Evolutionary conservation across 2,797 vertebrate genomes (phyloP).

Genomic region (Denticeps clupeoides): DNA sequence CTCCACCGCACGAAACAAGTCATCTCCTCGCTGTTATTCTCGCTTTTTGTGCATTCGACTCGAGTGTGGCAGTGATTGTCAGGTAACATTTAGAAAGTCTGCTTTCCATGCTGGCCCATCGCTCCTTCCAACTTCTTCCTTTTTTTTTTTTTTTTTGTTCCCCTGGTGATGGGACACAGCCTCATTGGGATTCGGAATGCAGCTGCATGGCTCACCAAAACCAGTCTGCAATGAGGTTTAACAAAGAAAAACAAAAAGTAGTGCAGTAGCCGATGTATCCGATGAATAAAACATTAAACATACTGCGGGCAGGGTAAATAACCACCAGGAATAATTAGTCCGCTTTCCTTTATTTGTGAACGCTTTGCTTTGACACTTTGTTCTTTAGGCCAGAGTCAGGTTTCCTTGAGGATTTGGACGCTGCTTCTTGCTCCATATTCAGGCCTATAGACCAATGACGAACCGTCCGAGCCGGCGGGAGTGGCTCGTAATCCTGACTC

Average conservation of each 20-base stretch:
- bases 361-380: conserved; percentile 47
- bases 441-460: neutral
- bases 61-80: conserved; percentile 38
- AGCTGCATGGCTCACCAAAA: conserved; percentile 45
- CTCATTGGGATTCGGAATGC: conserved; percentile 56
- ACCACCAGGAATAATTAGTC: conserved; percentile 55
- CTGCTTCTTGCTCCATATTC: conserved; percentile 29
- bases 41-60: neutral
- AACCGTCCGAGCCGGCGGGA: neutral
- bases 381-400: conserved; percentile 31
- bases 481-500: too few species aligned
- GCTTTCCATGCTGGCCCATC: conserved; percentile 29
- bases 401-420: conserved; percentile 34
- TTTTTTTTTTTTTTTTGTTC: too few species aligned
- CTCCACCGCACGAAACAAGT: conserved; percentile 30
- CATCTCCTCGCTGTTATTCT: conserved; percentile 32
- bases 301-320: conserved; percentile 42
- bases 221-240: conserved; percentile 59
- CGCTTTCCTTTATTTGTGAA: conserved; percentile 50
- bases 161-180: conserved; percentile 35
- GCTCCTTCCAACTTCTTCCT: conserved; percentile 10
- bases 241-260: conserved; percentile 26
- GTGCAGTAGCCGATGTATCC: conserved; percentile 22
- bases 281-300: conserved; percentile 64
- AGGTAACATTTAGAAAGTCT: conserved; percentile 49